Evolutionary conservation across 2,113 vertebrate species (phyloP), one percentile per base, ranked within the genome.

Genomic region (Perognathus longimembris): DNA sequence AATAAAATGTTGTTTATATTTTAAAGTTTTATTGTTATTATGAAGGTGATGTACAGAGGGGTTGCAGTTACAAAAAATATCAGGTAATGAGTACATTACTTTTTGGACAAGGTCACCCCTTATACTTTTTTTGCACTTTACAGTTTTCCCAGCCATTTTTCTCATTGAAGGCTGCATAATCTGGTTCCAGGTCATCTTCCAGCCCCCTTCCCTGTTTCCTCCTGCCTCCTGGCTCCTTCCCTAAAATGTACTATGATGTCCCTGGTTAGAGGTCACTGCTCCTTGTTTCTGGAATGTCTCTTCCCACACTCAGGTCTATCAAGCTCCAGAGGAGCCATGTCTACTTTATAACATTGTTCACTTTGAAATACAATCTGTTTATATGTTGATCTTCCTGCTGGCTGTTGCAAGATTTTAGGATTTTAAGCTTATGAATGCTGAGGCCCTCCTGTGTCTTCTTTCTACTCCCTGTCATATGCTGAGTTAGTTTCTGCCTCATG

Each of bases 161-260:
- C 64, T 85, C 21, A 4, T 34, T 73, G 20, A 81, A 42, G 32
- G 64, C 8, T 8, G 2, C 11, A 6, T 6, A 1, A 30, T 75
- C 54, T 50, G 32, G 20, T 24, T n/a, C n/a, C 9, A 5, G 14
- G 18, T 18, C 32, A 26, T 75, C 34, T 36, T 7, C 50, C 36
- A 32, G 57, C 50, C 34, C 34, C 2, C 0, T 1, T 1, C 40
- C 7, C 57, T 42, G 6, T 3, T 22, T 32, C 34, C 71, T 50
- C 36, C 38, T 10, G 0, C 50, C 34, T 57, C 18, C 38, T 24
- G 32, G 22, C 42, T 26, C n/a, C 42, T 6, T 36, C 61, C 66
- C 79, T 71, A 38, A 38, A 57, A 75, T 22, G 21, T 79, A 34
- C 66, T 24, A 1, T 0, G n/a, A 18, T 34, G 28, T 32, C 76